Conservation (phyloP, 2,888 invertebrate species). For the Herminia tarsipennalis region DNA sequence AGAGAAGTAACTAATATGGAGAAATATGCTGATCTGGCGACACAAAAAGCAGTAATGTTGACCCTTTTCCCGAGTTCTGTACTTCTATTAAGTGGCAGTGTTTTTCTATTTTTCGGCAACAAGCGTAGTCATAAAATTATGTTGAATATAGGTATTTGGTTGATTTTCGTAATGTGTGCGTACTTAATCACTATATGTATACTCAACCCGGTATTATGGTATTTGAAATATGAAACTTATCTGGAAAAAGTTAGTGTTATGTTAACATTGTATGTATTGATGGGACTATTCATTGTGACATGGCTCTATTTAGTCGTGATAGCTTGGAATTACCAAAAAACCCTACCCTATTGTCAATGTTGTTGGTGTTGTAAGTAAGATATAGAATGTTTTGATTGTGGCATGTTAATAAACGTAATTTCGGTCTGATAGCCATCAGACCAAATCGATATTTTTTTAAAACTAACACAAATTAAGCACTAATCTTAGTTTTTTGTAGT, state of each 20-base stretch:
- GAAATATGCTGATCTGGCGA: too few species aligned
- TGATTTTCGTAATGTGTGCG: constrained; percentile 42
- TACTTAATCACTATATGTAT: constrained; percentile 36
- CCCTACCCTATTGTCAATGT: background rate
- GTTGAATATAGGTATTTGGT: constrained; percentile 25
- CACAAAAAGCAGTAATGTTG: too few species aligned
- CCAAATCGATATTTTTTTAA: too few species aligned
- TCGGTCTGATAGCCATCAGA: too few species aligned
- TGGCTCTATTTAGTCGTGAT: constrained; percentile 63
- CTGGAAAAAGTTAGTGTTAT: constrained; percentile 40
- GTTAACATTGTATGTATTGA: constrained; percentile 24
- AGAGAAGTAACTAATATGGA: too few species aligned
- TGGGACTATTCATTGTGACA: constrained; percentile 47
- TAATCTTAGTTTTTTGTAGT: too few species aligned
- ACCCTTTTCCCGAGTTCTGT: constrained; percentile 45
- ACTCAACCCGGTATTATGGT: constrained; percentile 49
- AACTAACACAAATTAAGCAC: too few species aligned
- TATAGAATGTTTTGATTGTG: too few species aligned
- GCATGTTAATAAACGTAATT: too few species aligned
- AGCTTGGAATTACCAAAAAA: constrained; percentile 40
- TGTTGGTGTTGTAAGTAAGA: too few species aligned
- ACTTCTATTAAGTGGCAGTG: constrained; percentile 40
- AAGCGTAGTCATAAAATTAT: constrained; percentile 5
- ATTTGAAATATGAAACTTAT: constrained; percentile 46
- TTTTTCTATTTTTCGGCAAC: constrained; percentile 47